phyloP scores from a whole-genome alignment of 2,888 invertebrate species.

The Suillia variegata region DNA sequence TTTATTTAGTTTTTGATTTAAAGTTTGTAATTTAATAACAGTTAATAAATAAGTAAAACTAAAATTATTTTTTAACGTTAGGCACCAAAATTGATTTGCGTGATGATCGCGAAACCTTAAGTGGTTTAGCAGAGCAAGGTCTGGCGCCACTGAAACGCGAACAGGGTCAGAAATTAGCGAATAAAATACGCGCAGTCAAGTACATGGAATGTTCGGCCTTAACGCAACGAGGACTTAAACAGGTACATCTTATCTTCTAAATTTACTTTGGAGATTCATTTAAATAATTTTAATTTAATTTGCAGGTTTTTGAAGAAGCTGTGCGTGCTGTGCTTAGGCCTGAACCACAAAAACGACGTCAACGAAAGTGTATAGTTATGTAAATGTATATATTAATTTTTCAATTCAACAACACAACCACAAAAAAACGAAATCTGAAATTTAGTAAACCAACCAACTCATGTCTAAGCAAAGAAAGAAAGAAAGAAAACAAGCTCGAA shows the following conservation, averaged over 20 bases:
- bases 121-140: conserved; percentile 89
- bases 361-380: conserved; percentile 86
- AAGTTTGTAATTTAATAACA: too few species aligned
- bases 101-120: conserved; percentile 95
- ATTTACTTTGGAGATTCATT: not conserved
- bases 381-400: conserved; percentile 61
- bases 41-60: not conserved
- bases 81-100: conserved; percentile 98
- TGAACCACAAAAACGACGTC: conserved; percentile 92
- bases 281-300: not conserved
- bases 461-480: not conserved
- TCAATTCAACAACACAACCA: conserved; percentile 24
- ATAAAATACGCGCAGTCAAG: conserved; percentile 97
- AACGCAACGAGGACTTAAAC: conserved; percentile 96
- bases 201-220: conserved; percentile 99
- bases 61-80: conserved; percentile 49
- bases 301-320: conserved; percentile 97
- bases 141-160: conserved; percentile 95
- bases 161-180: conserved; percentile 97
- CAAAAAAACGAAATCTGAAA: conserved; percentile 14
- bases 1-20: not conserved
- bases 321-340: conserved; percentile 96
- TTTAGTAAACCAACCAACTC: not conserved
- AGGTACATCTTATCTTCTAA: conserved; percentile 62
- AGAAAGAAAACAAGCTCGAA: conserved; percentile 13